Evolutionary conservation across 1,140 invertebrate genomes (phyloP).

Genomic region (Dryas iulia): DNA sequence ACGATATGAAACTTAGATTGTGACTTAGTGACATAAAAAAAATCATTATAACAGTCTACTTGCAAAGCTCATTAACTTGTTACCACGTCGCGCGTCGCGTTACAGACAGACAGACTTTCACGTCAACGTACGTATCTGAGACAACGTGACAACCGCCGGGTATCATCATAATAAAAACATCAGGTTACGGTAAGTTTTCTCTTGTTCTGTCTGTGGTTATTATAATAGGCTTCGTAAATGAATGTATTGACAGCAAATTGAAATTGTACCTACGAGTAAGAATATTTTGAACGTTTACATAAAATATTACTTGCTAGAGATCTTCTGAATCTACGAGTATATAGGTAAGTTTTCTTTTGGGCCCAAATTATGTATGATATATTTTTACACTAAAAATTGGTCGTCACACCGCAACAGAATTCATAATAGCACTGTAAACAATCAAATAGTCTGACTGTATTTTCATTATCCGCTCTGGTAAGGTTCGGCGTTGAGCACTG

Average conservation of each 20-base stretch:
- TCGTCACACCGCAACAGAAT: no score
- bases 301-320: no score
- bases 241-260: background rate
- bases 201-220: background rate
- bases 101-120: slow-evolving; percentile 8
- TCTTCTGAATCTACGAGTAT: no score
- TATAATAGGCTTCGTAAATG: background rate
- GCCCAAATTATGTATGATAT: no score
- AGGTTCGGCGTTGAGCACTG: no score
- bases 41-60: background rate
- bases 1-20: slow-evolving; percentile 3
- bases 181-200: background rate
- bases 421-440: no score
- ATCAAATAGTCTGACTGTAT: no score
- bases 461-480: no score
- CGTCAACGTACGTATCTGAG: background rate
- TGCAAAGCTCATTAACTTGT: slow-evolving; percentile 5
- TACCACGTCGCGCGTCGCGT: slow-evolving; percentile 3
- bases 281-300: no score
- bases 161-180: slow-evolving; percentile 6
- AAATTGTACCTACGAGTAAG: no score
- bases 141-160: slow-evolving; percentile 7
- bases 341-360: no score
- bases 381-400: no score
- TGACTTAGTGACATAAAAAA: slow-evolving; percentile 2